Evolutionary conservation across 2,113 vertebrate genomes (phyloP).

Genomic region (Sylvietta virens): DNA sequence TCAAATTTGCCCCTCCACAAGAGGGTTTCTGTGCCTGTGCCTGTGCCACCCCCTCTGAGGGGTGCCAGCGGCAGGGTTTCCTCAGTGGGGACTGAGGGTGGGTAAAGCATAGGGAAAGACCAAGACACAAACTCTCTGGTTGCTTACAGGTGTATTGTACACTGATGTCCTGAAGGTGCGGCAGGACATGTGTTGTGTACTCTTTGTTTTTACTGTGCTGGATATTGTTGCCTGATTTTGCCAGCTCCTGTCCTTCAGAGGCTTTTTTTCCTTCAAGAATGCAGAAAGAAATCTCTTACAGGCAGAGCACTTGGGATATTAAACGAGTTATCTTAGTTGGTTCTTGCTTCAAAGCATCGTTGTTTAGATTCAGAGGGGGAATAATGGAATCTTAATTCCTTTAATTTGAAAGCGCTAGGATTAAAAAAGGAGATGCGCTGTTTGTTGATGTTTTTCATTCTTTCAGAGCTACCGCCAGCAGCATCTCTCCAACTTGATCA

Average conservation of each 20-base stretch:
- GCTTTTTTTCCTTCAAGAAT: background rate
- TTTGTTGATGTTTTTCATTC: conserved; percentile 31
- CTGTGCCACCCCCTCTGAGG: fast-evolving
- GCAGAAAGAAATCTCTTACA: background rate
- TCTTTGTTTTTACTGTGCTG: background rate
- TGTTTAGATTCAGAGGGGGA: conserved; percentile 34
- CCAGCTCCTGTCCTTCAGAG: background rate
- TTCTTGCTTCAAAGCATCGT: conserved; percentile 9
- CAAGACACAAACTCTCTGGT: background rate
- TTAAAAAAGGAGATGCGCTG: background rate
- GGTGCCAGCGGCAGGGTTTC: background rate
- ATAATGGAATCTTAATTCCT: conserved; percentile 48
- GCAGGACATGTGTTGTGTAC: background rate
- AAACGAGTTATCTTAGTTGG: background rate
- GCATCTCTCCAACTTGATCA: background rate
- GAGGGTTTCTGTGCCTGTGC: background rate
- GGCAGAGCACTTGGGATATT: conserved; percentile 11
- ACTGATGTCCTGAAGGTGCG: background rate
- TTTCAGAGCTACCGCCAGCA: background rate
- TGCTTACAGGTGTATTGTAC: background rate
- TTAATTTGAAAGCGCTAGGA: conserved; percentile 50
- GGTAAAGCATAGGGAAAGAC: background rate
- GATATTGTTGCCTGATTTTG: background rate
- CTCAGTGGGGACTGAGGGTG: background rate
- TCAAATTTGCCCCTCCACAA: background rate